phyloP scores from a whole-genome alignment of 1,140 invertebrate genomes.

The Ceratina calcarata region DNA sequence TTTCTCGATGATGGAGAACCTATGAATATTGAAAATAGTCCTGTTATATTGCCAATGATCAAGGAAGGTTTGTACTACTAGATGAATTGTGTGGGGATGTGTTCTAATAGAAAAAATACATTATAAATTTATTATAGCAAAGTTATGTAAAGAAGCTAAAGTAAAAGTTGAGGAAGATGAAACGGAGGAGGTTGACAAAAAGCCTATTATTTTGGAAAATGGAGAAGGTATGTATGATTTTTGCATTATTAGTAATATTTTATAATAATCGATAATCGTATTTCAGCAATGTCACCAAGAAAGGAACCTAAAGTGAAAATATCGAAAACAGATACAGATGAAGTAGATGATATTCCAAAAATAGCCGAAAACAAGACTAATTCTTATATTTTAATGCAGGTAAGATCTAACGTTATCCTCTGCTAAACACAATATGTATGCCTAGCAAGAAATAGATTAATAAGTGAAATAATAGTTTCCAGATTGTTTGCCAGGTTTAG shows the following conservation, averaged over 20 bases:
- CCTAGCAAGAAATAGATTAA: neutral
- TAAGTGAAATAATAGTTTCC: constrained; percentile 70
- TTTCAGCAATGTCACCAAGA: constrained; percentile 36
- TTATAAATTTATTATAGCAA: constrained; percentile 39
- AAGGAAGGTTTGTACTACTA: constrained; percentile 59
- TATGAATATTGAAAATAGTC: constrained; percentile 62
- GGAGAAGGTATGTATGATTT: constrained; percentile 64
- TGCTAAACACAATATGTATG: neutral
- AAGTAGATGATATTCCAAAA: constrained; percentile 60
- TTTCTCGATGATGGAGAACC: constrained; percentile 69
- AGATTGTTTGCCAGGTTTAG: constrained; percentile 73
- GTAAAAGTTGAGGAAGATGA: neutral
- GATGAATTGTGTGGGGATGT: no score
- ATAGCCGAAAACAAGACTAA: constrained; percentile 68
- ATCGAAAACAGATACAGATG: neutral
- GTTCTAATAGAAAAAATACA: neutral
- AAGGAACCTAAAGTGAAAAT: constrained; percentile 36
- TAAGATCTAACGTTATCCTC: constrained; percentile 29
- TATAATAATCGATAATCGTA: constrained; percentile 9
- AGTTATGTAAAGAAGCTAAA: constrained; percentile 61
- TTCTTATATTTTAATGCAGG: constrained; percentile 74
- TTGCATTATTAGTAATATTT: neutral
- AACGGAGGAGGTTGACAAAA: constrained; percentile 51
- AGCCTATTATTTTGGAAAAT: constrained; percentile 70
- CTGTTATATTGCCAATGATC: constrained; percentile 69